Percentiles rank a stretch among this genome's conserved stretches.
These are phyloP conservation scores for Gymnosoma rotundatum DNA, from an alignment of 2,888 invertebrate genomes.

Conservation along the genomic window DNA sequence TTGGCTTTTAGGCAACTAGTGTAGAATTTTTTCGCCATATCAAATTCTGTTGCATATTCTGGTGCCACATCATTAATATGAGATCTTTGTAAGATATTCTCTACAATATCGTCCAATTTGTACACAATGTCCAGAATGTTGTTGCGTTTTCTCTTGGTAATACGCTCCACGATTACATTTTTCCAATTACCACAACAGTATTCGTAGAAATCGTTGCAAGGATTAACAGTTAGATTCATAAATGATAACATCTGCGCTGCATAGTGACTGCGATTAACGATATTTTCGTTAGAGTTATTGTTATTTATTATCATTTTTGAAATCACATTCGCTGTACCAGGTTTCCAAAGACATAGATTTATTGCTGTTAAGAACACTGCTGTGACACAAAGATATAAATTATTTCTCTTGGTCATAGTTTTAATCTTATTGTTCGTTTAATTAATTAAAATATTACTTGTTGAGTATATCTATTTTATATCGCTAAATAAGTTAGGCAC, in stretches of 20 bases:
- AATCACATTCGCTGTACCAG: neutral
- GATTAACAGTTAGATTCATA: conserved; percentile 77
- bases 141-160: conserved; percentile 74
- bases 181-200: conserved; percentile 80
- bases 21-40: conserved; percentile 76
- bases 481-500: too few species aligned
- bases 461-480: too few species aligned
- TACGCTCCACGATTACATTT: conserved; percentile 72
- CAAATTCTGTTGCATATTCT: conserved; percentile 74
- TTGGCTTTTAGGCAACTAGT: conserved; percentile 75
- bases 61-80: conserved; percentile 58
- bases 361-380: conserved; percentile 4
- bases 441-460: too few species aligned
- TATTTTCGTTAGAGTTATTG: conserved; percentile 20
- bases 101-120: conserved; percentile 71
- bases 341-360: conserved; percentile 48
- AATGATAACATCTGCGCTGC: conserved; percentile 76
- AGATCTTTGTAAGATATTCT: conserved; percentile 70
- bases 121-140: conserved; percentile 77
- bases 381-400: conserved; percentile 26
- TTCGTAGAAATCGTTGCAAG: conserved; percentile 80
- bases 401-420: conserved; percentile 27
- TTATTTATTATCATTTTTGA: neutral
- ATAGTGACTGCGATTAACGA: conserved; percentile 72
- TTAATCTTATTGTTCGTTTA: too few species aligned